Conservation (phyloP, 1,140 invertebrate genomes). For the Reticulitermes speratus region DNA sequence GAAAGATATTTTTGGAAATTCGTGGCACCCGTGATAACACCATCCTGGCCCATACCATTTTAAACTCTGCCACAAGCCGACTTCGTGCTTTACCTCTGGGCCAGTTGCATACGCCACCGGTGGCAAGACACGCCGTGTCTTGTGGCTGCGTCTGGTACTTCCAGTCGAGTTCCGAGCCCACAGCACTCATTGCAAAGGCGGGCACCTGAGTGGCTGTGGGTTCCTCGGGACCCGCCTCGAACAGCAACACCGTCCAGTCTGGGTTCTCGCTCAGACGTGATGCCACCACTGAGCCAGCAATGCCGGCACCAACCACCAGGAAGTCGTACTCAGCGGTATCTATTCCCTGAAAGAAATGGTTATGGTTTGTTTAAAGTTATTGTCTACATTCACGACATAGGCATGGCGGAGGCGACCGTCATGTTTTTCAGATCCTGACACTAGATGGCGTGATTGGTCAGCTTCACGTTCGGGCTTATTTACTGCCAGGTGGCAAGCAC, state of each 20-base stretch:
- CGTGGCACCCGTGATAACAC: too few relatives aligned
- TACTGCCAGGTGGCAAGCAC: too few relatives aligned
- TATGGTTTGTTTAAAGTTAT: too few relatives aligned
- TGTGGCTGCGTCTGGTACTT: constrained; percentile 54
- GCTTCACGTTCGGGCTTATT: too few relatives aligned
- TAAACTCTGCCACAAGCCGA: too few relatives aligned
- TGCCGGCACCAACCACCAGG: constrained; percentile 54
- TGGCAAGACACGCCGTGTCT: constrained; percentile 44
- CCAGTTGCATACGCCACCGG: constrained; percentile 28
- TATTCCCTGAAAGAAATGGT: neutral
- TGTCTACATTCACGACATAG: too few relatives aligned
- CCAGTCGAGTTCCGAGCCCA: constrained; percentile 49
- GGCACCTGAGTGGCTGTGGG: constrained; percentile 68
- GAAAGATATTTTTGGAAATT: too few relatives aligned
- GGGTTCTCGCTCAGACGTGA: constrained; percentile 54
- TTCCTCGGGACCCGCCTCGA: constrained; percentile 67
- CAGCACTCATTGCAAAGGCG: constrained; percentile 48
- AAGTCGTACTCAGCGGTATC: constrained; percentile 36
- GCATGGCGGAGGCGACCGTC: too few relatives aligned
- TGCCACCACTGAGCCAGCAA: constrained; percentile 58
- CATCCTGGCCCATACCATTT: too few relatives aligned
- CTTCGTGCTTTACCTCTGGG: constrained; percentile 12
- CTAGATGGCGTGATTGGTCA: too few relatives aligned
- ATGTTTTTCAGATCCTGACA: too few relatives aligned
- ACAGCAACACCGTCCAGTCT: constrained; percentile 51